Conservation (phyloP, 2,888 invertebrate genomes). For the Apotomis turbidana region DNA sequence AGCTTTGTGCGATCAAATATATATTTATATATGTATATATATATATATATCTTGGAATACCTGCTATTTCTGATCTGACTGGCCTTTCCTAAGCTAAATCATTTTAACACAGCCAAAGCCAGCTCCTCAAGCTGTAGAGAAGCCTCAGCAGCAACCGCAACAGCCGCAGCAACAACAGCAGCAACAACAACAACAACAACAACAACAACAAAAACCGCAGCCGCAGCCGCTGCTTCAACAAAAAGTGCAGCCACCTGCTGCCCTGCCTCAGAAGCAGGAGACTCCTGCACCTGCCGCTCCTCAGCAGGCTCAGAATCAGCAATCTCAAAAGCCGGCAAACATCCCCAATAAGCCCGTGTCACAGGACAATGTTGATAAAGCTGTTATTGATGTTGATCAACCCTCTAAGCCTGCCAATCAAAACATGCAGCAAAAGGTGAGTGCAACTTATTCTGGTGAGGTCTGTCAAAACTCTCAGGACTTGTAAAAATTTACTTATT, state of each 20-base stretch:
- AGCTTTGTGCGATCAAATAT: not conserved
- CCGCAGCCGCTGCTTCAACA: slow-evolving; percentile 45
- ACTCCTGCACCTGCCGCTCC: slow-evolving; percentile 21
- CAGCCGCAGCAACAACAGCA: slow-evolving; percentile 46
- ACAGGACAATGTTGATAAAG: slow-evolving; percentile 67
- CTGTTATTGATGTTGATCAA: slow-evolving; percentile 54
- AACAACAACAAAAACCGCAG: too few relatives aligned
- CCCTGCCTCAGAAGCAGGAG: slow-evolving; percentile 40
- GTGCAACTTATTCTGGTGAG: slow-evolving; percentile 6
- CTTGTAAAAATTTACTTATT: too few relatives aligned
- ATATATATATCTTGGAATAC: too few relatives aligned
- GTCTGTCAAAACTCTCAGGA: too few relatives aligned
- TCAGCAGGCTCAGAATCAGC: slow-evolving; percentile 34
- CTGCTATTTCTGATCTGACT: not conserved
- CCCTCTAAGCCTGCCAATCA: slow-evolving; percentile 45
- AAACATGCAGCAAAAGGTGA: slow-evolving; percentile 59
- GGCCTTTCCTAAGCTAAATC: not conserved
- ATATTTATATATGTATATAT: not conserved
- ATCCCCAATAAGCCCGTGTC: slow-evolving; percentile 54
- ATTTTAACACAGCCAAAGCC: slow-evolving; percentile 43
- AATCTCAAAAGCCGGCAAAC: slow-evolving; percentile 50
- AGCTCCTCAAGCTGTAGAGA: slow-evolving; percentile 44
- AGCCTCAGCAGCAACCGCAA: slow-evolving; percentile 46
- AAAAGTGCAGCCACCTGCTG: slow-evolving; percentile 46
- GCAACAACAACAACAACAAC: not conserved